phyloP scores from a whole-genome alignment of 2,797 vertebrate species.

The Tympanoctomys barrerae region DNA sequence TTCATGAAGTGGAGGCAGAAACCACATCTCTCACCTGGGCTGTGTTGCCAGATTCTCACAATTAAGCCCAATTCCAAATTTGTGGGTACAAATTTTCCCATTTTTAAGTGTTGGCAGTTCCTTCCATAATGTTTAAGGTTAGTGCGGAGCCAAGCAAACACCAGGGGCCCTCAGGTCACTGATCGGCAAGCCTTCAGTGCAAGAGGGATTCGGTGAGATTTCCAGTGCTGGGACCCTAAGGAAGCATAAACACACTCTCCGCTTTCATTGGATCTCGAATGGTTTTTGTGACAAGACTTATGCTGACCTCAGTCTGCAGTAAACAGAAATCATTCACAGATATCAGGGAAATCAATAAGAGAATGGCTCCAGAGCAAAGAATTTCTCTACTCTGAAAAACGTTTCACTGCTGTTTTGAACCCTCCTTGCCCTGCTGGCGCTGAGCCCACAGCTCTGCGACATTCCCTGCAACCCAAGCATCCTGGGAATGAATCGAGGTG shows the following conservation, averaged over 20 bases:
- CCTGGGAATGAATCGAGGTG: not conserved
- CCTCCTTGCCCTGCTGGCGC: not conserved
- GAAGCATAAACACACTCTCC: not conserved
- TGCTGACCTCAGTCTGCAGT: not conserved
- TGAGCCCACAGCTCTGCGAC: not conserved
- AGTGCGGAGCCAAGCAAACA: no score
- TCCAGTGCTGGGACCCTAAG: not conserved
- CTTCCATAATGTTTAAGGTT: not conserved
- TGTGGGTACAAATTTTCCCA: not conserved
- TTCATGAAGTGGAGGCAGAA: not conserved
- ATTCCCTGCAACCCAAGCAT: not conserved
- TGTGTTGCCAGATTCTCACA: not conserved
- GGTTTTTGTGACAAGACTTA: not conserved
- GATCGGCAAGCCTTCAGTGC: fast-evolving
- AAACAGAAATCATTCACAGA: not conserved
- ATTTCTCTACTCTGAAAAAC: not conserved
- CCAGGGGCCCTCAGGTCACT: not conserved
- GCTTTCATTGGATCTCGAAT: not conserved
- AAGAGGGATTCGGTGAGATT: not conserved
- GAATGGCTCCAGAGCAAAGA: not conserved
- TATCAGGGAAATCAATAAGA: not conserved
- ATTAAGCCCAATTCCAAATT: not conserved
- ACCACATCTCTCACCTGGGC: not conserved
- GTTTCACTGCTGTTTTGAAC: no score
- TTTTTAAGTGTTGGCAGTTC: not conserved